A percentile compares a stretch with the other conserved stretches of the same genome.
Evolutionary conservation across 2,113 vertebrate species (phyloP).

Genomic region (Oceanodroma tethys): DNA sequence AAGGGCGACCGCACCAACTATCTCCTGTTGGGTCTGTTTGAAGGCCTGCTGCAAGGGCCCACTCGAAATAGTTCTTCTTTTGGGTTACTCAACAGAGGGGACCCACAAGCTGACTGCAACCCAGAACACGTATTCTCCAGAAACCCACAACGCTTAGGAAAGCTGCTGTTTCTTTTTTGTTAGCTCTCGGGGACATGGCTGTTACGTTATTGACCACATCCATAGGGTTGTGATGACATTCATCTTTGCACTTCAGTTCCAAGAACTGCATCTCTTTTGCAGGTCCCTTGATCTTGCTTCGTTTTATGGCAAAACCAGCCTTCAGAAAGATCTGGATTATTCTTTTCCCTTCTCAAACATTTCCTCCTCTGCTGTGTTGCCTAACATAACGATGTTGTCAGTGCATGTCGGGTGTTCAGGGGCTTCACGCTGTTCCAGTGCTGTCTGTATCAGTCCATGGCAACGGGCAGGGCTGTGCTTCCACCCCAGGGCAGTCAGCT

Average conservation of each 20-base stretch:
- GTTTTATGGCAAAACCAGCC: background rate
- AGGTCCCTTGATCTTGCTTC: background rate
- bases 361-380: too few species aligned
- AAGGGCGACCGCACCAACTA: fast-evolving
- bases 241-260: background rate
- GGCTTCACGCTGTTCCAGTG: background rate
- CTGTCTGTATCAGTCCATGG: background rate
- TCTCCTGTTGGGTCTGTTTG: background rate
- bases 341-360: background rate
- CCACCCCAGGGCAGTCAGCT: background rate
- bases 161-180: background rate
- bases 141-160: fast-evolving
- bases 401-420: fast-evolving
- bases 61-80: background rate
- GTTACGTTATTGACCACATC: fast-evolving
- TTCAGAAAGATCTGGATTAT: background rate
- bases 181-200: background rate
- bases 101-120: too few species aligned
- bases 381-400: fast-evolving
- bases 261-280: fast-evolving
- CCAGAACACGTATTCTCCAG: background rate
- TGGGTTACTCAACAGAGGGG: background rate
- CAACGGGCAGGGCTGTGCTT: background rate
- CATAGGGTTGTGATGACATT: fast-evolving
- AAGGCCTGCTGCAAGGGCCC: background rate